Percentiles rank a stretch among this genome's conserved stretches.
Evolutionary conservation across 2,797 vertebrate genomes (phyloP).

Genomic region (Cichlasoma orientale): DNA sequence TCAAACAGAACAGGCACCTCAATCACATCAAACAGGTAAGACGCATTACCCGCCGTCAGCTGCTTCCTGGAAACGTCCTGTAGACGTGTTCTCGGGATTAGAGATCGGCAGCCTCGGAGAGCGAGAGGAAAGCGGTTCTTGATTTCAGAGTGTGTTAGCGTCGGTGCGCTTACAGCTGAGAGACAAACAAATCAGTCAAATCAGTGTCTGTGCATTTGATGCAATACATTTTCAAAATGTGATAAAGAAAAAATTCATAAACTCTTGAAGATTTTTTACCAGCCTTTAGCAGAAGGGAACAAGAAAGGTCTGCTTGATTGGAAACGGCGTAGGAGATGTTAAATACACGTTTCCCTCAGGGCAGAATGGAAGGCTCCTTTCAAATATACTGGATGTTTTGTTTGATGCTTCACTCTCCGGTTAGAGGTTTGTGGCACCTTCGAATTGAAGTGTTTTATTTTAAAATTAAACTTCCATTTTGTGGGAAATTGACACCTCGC

Average conservation of each 20-base stretch:
- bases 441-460: not conserved
- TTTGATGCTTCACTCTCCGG: not conserved
- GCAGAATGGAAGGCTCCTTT: not conserved
- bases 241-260: not conserved
- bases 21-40: constrained; percentile 32
- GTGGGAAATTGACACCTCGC: not conserved
- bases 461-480: not conserved
- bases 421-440: not conserved
- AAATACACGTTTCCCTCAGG: constrained; percentile 7
- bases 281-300: not conserved
- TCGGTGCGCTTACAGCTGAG: constrained; percentile 15
- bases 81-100: not conserved
- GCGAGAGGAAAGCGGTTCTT: not conserved
- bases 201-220: not conserved
- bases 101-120: constrained; percentile 3
- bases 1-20: constrained; percentile 11
- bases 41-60: constrained; percentile 33
- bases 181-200: constrained; percentile 7
- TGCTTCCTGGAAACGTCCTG: constrained; percentile 3
- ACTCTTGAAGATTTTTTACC: not conserved
- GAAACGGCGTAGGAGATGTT: not conserved
- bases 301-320: not conserved
- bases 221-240: not conserved
- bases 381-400: not conserved
- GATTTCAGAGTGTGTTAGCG: not conserved